Conservation (phyloP, 2,113 vertebrate species). For the Malurus cyaneus region DNA sequence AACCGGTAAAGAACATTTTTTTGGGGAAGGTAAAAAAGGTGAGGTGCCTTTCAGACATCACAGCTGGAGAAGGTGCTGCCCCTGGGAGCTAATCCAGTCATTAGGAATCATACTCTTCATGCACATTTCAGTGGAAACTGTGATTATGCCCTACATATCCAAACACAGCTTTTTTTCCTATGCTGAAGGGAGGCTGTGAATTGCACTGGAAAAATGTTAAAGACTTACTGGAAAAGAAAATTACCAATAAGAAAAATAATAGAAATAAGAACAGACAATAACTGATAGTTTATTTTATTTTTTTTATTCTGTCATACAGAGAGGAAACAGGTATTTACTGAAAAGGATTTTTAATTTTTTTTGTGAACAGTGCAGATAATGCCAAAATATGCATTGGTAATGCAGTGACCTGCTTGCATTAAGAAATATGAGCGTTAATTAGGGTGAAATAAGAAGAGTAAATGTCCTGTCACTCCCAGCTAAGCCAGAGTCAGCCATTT, state of each 20-base stretch:
- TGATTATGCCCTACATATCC: not conserved
- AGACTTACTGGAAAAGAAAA: not conserved
- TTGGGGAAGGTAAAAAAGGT: not conserved
- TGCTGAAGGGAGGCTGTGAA: not conserved
- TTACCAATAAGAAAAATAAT: not conserved
- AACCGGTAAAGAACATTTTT: not conserved
- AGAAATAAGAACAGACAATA: not conserved
- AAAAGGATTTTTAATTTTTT: not conserved
- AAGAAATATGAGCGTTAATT: not conserved
- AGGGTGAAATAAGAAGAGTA: not conserved
- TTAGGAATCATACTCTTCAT: not conserved
- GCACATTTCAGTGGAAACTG: accelerated
- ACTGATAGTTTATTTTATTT: not conserved
- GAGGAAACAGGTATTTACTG: not conserved
- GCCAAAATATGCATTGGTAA: not conserved
- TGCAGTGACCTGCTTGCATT: not conserved
- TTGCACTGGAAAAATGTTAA: not conserved
- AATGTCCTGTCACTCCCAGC: not conserved
- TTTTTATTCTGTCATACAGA: not conserved
- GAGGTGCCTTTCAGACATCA: not conserved
- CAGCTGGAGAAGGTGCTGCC: not conserved
- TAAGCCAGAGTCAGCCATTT: not conserved
- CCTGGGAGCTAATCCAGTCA: not conserved
- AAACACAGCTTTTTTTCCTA: not conserved
- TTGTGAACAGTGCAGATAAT: not conserved